Conservation (phyloP, 2,113 vertebrate species). For the Hepsetus odoe region DNA sequence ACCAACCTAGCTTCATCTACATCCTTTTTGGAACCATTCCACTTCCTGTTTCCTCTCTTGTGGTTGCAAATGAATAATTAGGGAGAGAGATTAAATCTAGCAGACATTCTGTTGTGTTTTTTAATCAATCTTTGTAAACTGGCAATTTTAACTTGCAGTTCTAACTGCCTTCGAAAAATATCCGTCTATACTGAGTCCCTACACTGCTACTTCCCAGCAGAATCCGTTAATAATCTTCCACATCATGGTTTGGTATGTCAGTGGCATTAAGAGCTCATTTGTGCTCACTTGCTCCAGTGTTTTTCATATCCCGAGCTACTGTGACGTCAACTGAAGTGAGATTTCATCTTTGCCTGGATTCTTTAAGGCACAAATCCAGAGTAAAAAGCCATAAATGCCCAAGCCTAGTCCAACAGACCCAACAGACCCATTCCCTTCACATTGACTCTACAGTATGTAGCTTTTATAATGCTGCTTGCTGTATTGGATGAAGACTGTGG, state of each 20-base stretch:
- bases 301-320: not conserved
- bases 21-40: conserved; percentile 48
- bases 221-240: not conserved
- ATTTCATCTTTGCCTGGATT: conserved; percentile 8
- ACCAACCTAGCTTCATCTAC: conserved; percentile 24
- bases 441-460: not conserved
- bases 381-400: not conserved
- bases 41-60: conserved; percentile 46
- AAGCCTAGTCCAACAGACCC: not conserved
- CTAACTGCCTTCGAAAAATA: not conserved
- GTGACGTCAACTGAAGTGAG: conserved; percentile 10
- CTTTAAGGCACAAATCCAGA: conserved; percentile 3
- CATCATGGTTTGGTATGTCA: not conserved
- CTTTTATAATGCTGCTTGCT: not conserved
- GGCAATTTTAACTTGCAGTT: not conserved
- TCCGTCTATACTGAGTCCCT: not conserved
- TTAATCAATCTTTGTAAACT: not conserved
- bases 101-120: not conserved
- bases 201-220: not conserved
- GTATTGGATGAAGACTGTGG: not conserved
- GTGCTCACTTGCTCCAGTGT: not conserved
- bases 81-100: not conserved
- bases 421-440: not conserved
- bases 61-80: conserved; percentile 28
- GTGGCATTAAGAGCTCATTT: not conserved